A percentile compares a stretch with the other conserved stretches of the same genome.
phyloP scores from a whole-genome alignment of 2,113 vertebrate genomes.

The Aspiorhynchus laticeps region DNA sequence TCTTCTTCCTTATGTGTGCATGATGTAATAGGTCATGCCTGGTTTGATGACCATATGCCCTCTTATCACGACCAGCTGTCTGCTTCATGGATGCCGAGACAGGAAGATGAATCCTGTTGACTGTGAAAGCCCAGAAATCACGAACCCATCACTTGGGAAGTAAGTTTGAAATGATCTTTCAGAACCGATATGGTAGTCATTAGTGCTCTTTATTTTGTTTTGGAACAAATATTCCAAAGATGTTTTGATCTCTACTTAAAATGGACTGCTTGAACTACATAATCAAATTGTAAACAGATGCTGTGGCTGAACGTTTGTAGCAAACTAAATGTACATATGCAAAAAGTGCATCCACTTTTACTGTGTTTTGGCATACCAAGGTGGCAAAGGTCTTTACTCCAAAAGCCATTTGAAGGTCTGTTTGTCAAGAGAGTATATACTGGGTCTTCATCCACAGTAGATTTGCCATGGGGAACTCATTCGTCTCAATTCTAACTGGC shows the following conservation, averaged over 20 bases:
- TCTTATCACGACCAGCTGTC: slow-evolving; percentile 44
- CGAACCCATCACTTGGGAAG: not conserved
- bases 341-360: slow-evolving; percentile 6
- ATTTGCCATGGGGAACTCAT: slow-evolving; percentile 40
- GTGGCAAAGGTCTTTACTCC: slow-evolving; percentile 33
- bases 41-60: slow-evolving; percentile 45
- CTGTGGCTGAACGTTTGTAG: not conserved
- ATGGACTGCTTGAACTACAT: not conserved
- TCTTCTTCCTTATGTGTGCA: slow-evolving; percentile 26
- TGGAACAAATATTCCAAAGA: not conserved
- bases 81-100: slow-evolving; percentile 17
- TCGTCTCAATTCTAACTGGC: slow-evolving; percentile 28
- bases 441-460: slow-evolving; percentile 18
- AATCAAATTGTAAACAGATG: not conserved
- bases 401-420: slow-evolving; percentile 47
- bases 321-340: not conserved
- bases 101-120: not conserved
- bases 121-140: not conserved
- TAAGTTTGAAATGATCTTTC: not conserved
- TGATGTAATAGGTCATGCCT: slow-evolving; percentile 47
- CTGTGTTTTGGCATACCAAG: not conserved
- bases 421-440: slow-evolving; percentile 34
- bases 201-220: not conserved
- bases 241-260: not conserved
- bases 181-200: not conserved